These are phyloP conservation scores for Dryoscopus gambensis DNA, from an alignment of 2,113 vertebrate genomes.

Conservation along the genomic window DNA sequence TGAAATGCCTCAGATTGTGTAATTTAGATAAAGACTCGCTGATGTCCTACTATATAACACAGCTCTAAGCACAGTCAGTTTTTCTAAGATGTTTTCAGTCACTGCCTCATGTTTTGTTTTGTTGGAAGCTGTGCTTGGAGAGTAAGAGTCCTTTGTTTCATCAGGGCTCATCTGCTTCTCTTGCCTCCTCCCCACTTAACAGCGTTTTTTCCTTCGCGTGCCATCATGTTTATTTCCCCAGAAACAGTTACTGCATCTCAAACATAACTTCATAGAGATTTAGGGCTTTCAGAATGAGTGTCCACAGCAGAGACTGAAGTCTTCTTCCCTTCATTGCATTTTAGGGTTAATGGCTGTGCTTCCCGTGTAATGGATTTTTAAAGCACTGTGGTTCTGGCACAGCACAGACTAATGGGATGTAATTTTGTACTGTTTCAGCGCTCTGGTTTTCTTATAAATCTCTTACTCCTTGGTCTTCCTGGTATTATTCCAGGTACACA, in stretches of 20 bases:
- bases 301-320: neutral
- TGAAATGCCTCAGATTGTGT: neutral
- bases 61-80: constrained; percentile 2
- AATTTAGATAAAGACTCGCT: constrained; percentile 27
- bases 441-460: neutral
- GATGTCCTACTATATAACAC: neutral
- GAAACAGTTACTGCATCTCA: neutral
- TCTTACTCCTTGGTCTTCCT: neutral
- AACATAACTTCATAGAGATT: neutral
- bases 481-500: neutral
- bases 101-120: constrained; percentile 13
- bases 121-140: neutral
- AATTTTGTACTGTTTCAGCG: neutral
- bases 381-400: neutral
- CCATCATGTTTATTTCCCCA: constrained; percentile 35
- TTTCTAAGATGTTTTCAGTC: constrained; percentile 35
- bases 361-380: neutral
- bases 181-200: neutral
- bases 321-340: neutral
- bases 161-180: neutral
- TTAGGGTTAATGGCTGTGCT: neutral
- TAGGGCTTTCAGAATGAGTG: neutral
- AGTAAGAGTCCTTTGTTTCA: neutral
- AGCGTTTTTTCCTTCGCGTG: neutral
- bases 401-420: neutral